These are phyloP conservation scores for Drosophila phalerata DNA, from an alignment of 2,888 invertebrate species.

Conservation along the genomic window DNA sequence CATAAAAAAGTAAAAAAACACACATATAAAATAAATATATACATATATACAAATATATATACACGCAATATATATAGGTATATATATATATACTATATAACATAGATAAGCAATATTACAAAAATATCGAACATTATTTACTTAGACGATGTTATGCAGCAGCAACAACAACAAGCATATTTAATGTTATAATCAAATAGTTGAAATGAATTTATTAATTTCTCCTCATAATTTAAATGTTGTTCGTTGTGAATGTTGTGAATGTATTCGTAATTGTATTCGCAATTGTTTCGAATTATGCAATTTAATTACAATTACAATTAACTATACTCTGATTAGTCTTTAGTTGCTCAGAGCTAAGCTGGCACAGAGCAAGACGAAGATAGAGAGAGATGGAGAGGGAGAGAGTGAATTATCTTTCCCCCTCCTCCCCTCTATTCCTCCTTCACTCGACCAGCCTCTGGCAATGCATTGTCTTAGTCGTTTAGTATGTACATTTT, in stretches of 20 bases:
- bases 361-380: conserved; percentile 1
- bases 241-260: conserved; percentile 47
- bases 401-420: neutral
- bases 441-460: conserved; percentile 18
- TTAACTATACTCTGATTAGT: conserved; percentile 56
- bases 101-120: conserved; percentile 51
- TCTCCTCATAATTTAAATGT: conserved; percentile 78
- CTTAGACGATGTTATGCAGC: conserved; percentile 42
- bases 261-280: conserved; percentile 38
- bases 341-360: conserved; percentile 57
- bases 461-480: conserved; percentile 74
- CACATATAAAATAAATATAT: conserved; percentile 25
- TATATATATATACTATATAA: conserved; percentile 41
- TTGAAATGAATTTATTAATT: conserved; percentile 79
- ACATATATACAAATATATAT: conserved; percentile 23
- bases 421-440: conserved; percentile 1
- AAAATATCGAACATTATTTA: conserved; percentile 48
- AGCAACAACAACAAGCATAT: conserved; percentile 42
- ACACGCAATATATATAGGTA: conserved; percentile 35
- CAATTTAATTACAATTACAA: conserved; percentile 48
- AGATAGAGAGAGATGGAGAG: conserved; percentile 8
- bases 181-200: conserved; percentile 58
- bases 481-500: conserved; percentile 80
- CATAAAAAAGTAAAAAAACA: conserved; percentile 40
- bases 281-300: conserved; percentile 49